Percentiles rank a stretch among this genome's conserved stretches.
phyloP scores from a whole-genome alignment of 2,888 invertebrate genomes.

The Polyommatus icarus region DNA sequence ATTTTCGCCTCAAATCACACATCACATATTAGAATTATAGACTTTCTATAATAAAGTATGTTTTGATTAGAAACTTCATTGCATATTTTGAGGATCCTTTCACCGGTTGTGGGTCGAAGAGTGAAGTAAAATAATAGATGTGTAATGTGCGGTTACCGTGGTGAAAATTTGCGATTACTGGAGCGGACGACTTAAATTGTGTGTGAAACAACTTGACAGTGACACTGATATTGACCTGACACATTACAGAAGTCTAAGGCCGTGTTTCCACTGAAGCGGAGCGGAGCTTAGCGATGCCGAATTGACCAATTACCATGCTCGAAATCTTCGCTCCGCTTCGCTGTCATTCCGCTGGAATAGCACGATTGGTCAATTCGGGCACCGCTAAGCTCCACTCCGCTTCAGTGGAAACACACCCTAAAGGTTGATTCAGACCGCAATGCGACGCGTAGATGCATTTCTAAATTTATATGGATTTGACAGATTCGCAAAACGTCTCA shows the following conservation, averaged over 20 bases:
- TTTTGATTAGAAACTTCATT: neutral
- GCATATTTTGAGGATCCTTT: neutral
- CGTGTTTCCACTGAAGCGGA: no score
- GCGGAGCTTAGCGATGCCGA: no score
- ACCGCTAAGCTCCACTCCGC: no score
- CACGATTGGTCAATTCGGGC: no score
- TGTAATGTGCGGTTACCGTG: neutral
- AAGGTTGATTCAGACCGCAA: no score
- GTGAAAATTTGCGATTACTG: neutral
- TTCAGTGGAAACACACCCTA: no score
- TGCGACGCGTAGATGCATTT: no score
- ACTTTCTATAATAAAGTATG: neutral
- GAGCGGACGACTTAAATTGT: conserved; percentile 1
- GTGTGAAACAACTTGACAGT: conserved; percentile 10
- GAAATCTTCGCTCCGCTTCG: no score
- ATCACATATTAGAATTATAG: neutral
- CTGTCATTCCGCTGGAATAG: no score
- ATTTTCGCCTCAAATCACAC: neutral
- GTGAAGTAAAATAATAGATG: neutral
- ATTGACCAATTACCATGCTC: no score
- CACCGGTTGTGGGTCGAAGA: neutral
- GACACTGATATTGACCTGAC: neutral
- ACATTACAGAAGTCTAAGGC: neutral
- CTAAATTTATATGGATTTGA: no score
- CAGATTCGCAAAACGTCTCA: no score